These are phyloP conservation scores for Plectrocnemia conspersa DNA, from an alignment of 1,140 invertebrate genomes.

Conservation along the genomic window DNA sequence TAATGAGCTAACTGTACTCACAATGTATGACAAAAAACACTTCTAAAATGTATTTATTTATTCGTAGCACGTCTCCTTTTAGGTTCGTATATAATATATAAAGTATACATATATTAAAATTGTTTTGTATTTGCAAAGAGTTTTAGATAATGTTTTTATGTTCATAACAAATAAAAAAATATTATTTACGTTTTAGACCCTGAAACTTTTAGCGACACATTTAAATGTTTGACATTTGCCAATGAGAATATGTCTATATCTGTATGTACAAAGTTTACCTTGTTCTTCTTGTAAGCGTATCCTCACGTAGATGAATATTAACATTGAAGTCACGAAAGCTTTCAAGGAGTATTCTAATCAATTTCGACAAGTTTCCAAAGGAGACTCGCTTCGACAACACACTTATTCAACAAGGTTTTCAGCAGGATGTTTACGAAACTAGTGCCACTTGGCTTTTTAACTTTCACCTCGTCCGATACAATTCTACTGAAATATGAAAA, in stretches of 20 bases:
- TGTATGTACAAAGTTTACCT: neutral
- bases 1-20: neutral
- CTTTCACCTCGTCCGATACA: no score
- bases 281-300: neutral
- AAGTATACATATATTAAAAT: no score
- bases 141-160: neutral
- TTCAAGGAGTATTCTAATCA: constrained; percentile 8
- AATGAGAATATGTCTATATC: neutral
- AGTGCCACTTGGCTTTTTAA: no score
- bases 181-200: neutral
- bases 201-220: neutral
- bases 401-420: no score
- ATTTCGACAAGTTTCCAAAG: constrained; percentile 14
- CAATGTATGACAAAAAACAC: neutral
- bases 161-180: neutral
- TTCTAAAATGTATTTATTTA: neutral
- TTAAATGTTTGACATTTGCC: neutral
- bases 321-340: constrained; percentile 6
- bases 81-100: neutral
- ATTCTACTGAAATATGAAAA: no score
- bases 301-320: no score
- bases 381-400: no score
- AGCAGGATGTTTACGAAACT: no score
- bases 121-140: no score
- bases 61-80: neutral